Evolutionary conservation across 2,113 vertebrate species (phyloP).

Genomic region (Plecturocebus donacophilus): DNA sequence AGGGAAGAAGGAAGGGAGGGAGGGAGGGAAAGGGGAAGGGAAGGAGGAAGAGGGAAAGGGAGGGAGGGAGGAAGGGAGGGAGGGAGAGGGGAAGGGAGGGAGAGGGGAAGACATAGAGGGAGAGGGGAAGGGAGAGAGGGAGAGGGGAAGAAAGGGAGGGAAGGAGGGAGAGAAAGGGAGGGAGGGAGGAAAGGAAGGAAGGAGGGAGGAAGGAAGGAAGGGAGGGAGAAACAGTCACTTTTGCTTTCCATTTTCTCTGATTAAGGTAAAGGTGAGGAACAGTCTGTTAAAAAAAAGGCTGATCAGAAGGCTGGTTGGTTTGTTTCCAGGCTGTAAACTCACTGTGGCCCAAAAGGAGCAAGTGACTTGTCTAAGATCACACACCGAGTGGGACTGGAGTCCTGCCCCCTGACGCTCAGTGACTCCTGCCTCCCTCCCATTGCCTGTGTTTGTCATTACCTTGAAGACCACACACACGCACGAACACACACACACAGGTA

Average conservation of each 20-base stretch:
- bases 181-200: fast-evolving
- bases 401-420: background rate
- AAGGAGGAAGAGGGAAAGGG: fast-evolving
- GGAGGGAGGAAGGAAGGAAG: background rate
- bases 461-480: background rate
- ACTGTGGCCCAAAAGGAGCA: background rate
- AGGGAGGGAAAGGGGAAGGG: fast-evolving
- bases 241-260: background rate
- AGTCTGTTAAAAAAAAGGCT: background rate
- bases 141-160: fast-evolving
- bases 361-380: background rate
- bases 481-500: too few relatives aligned
- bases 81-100: fast-evolving
- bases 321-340: background rate
- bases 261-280: background rate
- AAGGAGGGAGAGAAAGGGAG: fast-evolving
- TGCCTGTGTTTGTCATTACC: background rate
- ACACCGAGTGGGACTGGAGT: background rate
- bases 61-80: fast-evolving
- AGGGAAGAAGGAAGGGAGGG: too few relatives aligned
- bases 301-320: background rate
- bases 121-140: fast-evolving
- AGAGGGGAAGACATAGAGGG: fast-evolving
- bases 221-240: background rate
- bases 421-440: background rate